Base-by-base conservation (phyloP, 2,888 invertebrate genomes). In the Drosophila birchii region DNA sequence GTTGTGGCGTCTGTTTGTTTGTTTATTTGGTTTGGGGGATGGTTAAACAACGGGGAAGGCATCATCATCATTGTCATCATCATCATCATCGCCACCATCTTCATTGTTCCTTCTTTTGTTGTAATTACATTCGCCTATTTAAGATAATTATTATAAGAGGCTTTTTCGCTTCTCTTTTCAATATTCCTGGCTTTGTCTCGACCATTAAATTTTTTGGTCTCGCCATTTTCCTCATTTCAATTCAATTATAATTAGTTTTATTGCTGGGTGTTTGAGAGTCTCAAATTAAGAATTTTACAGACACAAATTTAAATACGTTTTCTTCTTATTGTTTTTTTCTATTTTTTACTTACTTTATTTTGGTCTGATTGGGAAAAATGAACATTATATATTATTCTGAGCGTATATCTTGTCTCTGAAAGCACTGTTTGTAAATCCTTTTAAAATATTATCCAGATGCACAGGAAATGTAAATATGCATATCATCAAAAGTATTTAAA, bases 1-100 rank as follows among this genome's bases (percentile, higher is more conserved):
- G 56, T 62, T 53, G 75, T 68, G 81, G 82, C 78, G 79, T 87
- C 86, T 86, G 76, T 77, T 75, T 79, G 79, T 79, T 78, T 81
- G 79, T 64, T 64, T 80, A 67, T 74, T 76, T 69, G 66, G 60
- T 61, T 66, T 38, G 45, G 56, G 73, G 76, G 75, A 62, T 67
- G 56, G 62, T 66, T 77, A 59, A 34, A 62, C 64, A 41, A 51
- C 66, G 34, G 51, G 72, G 18, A 55, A 56, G 74, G 57, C 66
- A 57, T 53, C 49, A 54, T 47, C 51, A 49, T 20, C 18, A 34
- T 32, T 63, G 69, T 51, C 54, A 59, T 34, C 61, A 49, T 20
- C n/a, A 34, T 32, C 66, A 72, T 51, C 54, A 59, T 34, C 61
- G 39, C 38, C 49, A 34, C 38, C 39, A 38, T 51, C 44, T 34